Evolutionary conservation across 2,797 vertebrate species (phyloP).

Genomic region (Halcyon smyrnensis): DNA sequence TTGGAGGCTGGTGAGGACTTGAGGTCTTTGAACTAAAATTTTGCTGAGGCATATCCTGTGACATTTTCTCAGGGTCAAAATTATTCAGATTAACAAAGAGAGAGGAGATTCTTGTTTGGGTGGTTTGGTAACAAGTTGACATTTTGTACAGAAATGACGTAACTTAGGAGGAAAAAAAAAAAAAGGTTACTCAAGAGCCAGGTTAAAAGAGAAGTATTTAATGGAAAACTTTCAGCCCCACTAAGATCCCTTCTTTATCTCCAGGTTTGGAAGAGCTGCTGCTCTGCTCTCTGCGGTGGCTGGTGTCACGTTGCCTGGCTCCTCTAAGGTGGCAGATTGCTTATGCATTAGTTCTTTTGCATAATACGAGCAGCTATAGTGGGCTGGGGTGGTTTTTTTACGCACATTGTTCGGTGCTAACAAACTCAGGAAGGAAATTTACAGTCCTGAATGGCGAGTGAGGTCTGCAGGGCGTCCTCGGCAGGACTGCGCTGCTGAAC

Average conservation of each 20-base stretch:
- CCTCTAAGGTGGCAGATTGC: not conserved
- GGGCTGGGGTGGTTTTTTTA: not conserved
- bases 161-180: not conserved
- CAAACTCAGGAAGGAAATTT: slow-evolving; percentile 75
- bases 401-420: slow-evolving; percentile 45
- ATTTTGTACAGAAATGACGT: slow-evolving; percentile 23
- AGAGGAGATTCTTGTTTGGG: slow-evolving; percentile 50
- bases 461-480: not conserved
- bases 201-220: not conserved
- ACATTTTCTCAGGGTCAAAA: slow-evolving; percentile 49
- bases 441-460: slow-evolving; percentile 37
- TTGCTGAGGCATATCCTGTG: not conserved
- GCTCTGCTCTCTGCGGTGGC: not conserved
- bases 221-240: not conserved
- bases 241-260: not conserved
- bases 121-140: slow-evolving; percentile 14
- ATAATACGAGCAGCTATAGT: not conserved
- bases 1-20: not conserved
- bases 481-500: not conserved
- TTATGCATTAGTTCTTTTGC: slow-evolving; percentile 27
- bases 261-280: not conserved
- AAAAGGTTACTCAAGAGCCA: not conserved
- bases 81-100: slow-evolving; percentile 8
- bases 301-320: not conserved
- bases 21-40: not conserved